Conservation (phyloP, 2,888 invertebrate species). For the Sphaeridia pumilis region DNA sequence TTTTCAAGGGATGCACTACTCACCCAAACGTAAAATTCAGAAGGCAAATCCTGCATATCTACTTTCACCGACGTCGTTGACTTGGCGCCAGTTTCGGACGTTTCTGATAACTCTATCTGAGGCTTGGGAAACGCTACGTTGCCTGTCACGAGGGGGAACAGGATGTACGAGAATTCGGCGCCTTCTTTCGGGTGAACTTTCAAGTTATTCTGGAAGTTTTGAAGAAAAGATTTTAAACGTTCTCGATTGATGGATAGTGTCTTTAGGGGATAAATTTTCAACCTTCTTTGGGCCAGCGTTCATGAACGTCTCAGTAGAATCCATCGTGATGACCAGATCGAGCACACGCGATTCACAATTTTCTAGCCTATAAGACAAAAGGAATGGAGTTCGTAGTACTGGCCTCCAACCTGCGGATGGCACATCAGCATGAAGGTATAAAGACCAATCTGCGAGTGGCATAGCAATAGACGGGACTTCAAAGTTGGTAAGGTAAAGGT, state of each 20-base stretch:
- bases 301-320: conserved; percentile 83
- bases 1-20: too few species aligned
- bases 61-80: neutral
- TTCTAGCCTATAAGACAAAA: conserved; percentile 56
- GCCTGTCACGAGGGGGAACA: conserved; percentile 65
- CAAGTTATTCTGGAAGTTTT: conserved; percentile 42
- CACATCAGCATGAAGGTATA: too few species aligned
- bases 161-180: conserved; percentile 51
- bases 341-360: conserved; percentile 61
- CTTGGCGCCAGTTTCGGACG: conserved; percentile 2
- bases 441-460: too few species aligned
- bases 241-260: too few species aligned
- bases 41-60: neutral
- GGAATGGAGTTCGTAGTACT: too few species aligned
- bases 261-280: too few species aligned
- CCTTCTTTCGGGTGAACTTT: conserved; percentile 41
- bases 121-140: conserved; percentile 45
- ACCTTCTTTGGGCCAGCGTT: conserved; percentile 89
- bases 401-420: too few species aligned
- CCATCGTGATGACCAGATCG: conserved; percentile 61
- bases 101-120: conserved; percentile 17
- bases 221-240: too few species aligned
- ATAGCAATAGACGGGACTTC: conserved; percentile 19
- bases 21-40: neutral
- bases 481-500: conserved; percentile 6